These are phyloP conservation scores for Anabas testudineus DNA, from an alignment of 2,797 vertebrate species.

Conservation along the genomic window DNA sequence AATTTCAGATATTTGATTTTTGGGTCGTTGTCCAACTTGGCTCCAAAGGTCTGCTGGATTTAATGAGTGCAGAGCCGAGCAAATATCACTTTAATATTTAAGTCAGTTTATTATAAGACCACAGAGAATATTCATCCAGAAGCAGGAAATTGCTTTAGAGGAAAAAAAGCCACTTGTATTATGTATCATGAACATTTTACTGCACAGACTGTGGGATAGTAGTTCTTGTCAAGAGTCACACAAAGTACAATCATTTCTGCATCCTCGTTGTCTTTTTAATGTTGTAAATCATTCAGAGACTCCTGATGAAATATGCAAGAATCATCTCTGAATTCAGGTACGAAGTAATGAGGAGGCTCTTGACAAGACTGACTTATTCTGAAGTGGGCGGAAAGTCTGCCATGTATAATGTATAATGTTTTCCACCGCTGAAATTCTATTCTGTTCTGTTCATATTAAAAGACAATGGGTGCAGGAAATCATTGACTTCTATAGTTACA, in stretches of 20 bases:
- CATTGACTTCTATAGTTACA: neutral
- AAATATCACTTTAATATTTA: neutral
- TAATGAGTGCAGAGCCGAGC: neutral
- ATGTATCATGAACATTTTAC: neutral
- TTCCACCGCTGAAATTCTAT: constrained; percentile 25
- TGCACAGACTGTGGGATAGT: neutral
- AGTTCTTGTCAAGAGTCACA: neutral
- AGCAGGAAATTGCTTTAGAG: neutral
- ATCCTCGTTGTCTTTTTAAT: constrained; percentile 37
- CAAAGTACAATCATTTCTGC: neutral
- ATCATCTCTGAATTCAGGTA: constrained; percentile 33
- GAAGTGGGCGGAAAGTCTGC: constrained; percentile 8
- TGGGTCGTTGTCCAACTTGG: neutral
- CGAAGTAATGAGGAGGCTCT: constrained; percentile 25
- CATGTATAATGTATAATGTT: constrained; percentile 49
- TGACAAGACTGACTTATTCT: constrained; percentile 17
- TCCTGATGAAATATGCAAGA: constrained; percentile 56
- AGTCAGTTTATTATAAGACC: neutral
- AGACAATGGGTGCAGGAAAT: neutral
- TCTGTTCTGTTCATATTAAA: neutral
- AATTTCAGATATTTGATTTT: neutral
- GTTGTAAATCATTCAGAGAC: constrained; percentile 51
- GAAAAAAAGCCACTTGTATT: too few relatives aligned
- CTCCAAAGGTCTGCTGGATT: neutral
- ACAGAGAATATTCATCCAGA: neutral